Base-by-base conservation (phyloP, 1,140 invertebrate species). In the Drosophila rhopaloa region DNA sequence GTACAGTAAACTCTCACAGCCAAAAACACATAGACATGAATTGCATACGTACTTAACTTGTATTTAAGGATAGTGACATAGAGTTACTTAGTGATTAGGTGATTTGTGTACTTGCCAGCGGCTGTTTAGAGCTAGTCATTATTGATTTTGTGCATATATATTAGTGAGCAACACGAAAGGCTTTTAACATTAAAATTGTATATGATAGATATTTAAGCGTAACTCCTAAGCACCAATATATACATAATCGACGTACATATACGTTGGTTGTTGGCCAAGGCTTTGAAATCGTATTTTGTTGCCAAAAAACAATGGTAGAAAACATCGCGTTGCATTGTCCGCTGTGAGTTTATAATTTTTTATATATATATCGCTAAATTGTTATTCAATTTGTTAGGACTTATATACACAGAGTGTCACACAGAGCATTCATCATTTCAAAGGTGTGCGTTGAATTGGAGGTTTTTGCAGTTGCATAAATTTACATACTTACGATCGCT, bases 121-220 rank as follows among this genome's bases (percentile, higher is more conserved):
- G 83, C 83, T 86, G 83, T 82, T 86, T 73, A 86, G 76, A 88
- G 66, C 79, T 83, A 86, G 82, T 86, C 82, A 66, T 76, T 79
- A 79, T 65, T 51, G 46, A 61, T 67, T 70, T 84, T 84, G 54
- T 76, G 67, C 58, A 68, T 77, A 61, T 56, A 62, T 70, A 60
- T 38, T 74, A 80, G 59, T 60, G 46, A 72, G 71, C 62, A 86
- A 79, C 14, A 72, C 46, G 48, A 65, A 79, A 88, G 79, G 83
- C 83, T 86, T 86, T 88, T 86, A 76, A 68, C 8, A 59, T 35
- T 43, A 50, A 51, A 51, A 76, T 58, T 77, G 65, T 67, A 75
- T 29, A 74, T 67, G 37, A 24, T 53, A 67, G 32, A 37, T 47
- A 11, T 67, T 14, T 55, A 75, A 46, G 54, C n/a, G n/a, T 57